A percentile compares a stretch with the other conserved stretches of the same genome.
These are phyloP conservation scores for Zeus faber DNA, from an alignment of 2,113 vertebrate genomes.

Conservation along the genomic window DNA sequence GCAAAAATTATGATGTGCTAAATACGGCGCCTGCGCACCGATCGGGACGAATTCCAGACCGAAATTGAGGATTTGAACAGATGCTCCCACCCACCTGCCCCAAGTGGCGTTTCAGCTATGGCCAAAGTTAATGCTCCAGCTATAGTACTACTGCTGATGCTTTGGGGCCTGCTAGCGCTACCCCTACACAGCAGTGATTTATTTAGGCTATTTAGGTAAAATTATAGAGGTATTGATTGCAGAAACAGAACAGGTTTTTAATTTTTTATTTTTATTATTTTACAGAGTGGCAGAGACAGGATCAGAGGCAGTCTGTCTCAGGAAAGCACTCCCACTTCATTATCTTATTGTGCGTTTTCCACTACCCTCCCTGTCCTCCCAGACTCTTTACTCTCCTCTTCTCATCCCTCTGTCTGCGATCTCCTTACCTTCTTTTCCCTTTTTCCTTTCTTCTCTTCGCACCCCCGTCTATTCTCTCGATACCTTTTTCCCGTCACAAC, in stretches of 20 bases:
- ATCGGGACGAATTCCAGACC: no score
- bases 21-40: no score
- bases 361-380: conserved; percentile 11
- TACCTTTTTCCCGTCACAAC: conserved; percentile 7
- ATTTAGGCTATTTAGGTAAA: conserved; percentile 84
- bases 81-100: no score
- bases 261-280: conserved; percentile 63
- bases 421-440: background rate
- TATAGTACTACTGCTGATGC: conserved; percentile 59
- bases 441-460: background rate
- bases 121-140: no score
- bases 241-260: conserved; percentile 67
- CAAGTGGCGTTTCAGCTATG: no score
- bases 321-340: conserved; percentile 67
- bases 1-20: no score
- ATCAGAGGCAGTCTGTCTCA: conserved; percentile 43
- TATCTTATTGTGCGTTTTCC: conserved; percentile 47
- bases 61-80: no score
- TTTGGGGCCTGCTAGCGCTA: conserved; percentile 78
- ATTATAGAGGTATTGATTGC: conserved; percentile 86
- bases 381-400: conserved; percentile 27
- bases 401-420: background rate
- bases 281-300: conserved; percentile 74
- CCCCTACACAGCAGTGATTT: no score
- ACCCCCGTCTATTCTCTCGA: background rate